A percentile compares a stretch with the other conserved stretches of the same genome.
These are phyloP conservation scores for Lepidocolaptes lacrymiger DNA, from an alignment of 2,797 vertebrate species.

Conservation along the genomic window DNA sequence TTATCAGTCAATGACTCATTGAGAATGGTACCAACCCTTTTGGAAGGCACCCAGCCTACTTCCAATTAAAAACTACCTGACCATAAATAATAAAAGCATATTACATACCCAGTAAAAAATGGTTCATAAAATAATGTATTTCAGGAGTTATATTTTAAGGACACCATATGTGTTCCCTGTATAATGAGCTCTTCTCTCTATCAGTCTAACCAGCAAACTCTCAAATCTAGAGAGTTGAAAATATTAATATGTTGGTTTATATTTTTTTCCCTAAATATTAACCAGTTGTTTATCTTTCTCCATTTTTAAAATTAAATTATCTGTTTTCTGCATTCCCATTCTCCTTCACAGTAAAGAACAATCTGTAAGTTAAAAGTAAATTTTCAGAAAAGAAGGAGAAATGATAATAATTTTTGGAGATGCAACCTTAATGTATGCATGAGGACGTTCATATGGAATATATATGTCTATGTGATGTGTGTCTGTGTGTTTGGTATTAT, in stretches of 20 bases:
- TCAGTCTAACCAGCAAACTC: background rate
- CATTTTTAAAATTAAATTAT: background rate
- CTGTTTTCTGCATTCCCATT: background rate
- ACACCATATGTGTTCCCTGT: constrained; percentile 41
- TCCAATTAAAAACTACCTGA: constrained; percentile 71
- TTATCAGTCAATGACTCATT: constrained; percentile 19
- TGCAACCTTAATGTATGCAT: background rate
- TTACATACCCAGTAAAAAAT: constrained; percentile 66
- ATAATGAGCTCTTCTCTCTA: constrained; percentile 20
- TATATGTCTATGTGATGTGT: background rate
- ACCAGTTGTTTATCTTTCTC: background rate
- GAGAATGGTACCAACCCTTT: background rate
- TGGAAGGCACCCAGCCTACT: constrained; percentile 59
- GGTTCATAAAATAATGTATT: constrained; percentile 69
- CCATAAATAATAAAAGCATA: constrained; percentile 73
- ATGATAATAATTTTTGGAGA: background rate
- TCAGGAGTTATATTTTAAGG: constrained; percentile 54
- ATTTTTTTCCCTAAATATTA: background rate
- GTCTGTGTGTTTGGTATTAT: background rate
- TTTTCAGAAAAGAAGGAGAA: background rate
- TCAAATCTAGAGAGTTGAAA: background rate
- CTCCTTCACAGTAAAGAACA: background rate
- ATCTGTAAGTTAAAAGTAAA: background rate
- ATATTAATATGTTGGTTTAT: background rate
- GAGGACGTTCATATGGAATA: background rate